Evolutionary conservation across 2,888 invertebrate genomes (phyloP).

Genomic region (Drosophila emarginata): DNA sequence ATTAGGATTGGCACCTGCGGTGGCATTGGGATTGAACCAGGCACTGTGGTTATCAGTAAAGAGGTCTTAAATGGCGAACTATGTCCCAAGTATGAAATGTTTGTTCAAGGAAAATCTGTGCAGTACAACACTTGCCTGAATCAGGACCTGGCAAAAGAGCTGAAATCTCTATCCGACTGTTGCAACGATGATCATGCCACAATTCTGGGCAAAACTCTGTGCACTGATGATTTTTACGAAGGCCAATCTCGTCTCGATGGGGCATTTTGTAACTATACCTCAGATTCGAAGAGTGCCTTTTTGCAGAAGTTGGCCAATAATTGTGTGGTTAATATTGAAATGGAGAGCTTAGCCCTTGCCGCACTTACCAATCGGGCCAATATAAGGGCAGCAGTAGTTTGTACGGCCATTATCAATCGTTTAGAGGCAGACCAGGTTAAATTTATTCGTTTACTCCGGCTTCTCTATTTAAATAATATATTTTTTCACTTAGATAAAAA

Average conservation of each 20-base stretch:
- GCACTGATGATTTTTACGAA: slow-evolving; percentile 98
- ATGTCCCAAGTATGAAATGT: slow-evolving; percentile 88
- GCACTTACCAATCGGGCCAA: slow-evolving; percentile 95
- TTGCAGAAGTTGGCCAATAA: slow-evolving; percentile 86
- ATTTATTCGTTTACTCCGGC: neutral
- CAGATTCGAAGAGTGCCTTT: slow-evolving; percentile 92
- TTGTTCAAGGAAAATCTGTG: slow-evolving; percentile 88
- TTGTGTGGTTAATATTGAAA: slow-evolving; percentile 96
- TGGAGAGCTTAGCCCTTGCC: slow-evolving; percentile 96
- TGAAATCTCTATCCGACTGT: slow-evolving; percentile 87
- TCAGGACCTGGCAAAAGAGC: slow-evolving; percentile 87
- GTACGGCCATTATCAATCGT: slow-evolving; percentile 94
- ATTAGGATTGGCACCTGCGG: slow-evolving; percentile 96
- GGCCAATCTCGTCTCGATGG: slow-evolving; percentile 93
- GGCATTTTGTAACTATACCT: slow-evolving; percentile 95
- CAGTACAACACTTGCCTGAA: slow-evolving; percentile 91
- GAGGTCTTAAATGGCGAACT: slow-evolving; percentile 89
- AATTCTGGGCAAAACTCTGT: slow-evolving; percentile 94
- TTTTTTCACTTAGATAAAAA: neutral
- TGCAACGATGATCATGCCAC: slow-evolving; percentile 90
- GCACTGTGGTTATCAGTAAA: slow-evolving; percentile 94
- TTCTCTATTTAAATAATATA: too few relatives aligned
- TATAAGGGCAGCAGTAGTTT: slow-evolving; percentile 93
- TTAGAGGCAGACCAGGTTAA: slow-evolving; percentile 93
- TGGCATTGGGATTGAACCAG: slow-evolving; percentile 93